Base-by-base conservation (phyloP, 1,140 invertebrate genomes). In the Pseudomyrmex gracilis region DNA sequence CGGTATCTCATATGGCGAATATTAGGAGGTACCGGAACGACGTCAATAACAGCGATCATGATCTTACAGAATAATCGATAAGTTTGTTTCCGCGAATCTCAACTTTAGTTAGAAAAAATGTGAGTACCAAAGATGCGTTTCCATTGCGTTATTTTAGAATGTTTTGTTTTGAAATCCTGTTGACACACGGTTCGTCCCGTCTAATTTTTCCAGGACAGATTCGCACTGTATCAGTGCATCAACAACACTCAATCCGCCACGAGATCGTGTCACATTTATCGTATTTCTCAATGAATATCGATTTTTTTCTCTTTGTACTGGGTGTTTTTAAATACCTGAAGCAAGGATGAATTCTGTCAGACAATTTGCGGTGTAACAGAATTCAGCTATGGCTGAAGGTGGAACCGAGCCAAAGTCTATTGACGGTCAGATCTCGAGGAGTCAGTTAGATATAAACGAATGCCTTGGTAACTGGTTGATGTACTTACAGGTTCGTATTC, bases 401-500 rank as follows among this genome's bases (percentile, higher is more conserved):
- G 92, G 92, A 87, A 89, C 77, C 51, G 93, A 94, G 77, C 83
- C 90, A 82, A 93, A 93, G 88, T 80, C 91, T 58, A 89, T 90
- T 49, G 93, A 94, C 82, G 93, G 92, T 93, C 92, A 93, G 88
- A 88, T 92, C 71, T 90, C 89, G 58, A 92, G 91, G 82, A 91
- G 87, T 88, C 93, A 95, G 92, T 94, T 94, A 71, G 95, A 96
- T 77, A 93, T 96, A 64, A 95, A 95, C 73, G 96, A 96, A 87
- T 96, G 96, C 91, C 94, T 96, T 60, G 95, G 95, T 74, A 95
- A 95, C 89, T 96, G 96, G 96, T 94, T 96, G 9, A 94, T 94
- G 85, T 96, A 96, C 94, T 93, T 96, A 83, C 95, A 96, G 93
- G 95, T 96, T 85, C 77, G 85, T 86, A 58, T 67, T 64, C 51